Evolutionary conservation across 2,797 vertebrate species (phyloP), one percentile per base, ranked within the genome.

Genomic region (Phalanger gymnotis): DNA sequence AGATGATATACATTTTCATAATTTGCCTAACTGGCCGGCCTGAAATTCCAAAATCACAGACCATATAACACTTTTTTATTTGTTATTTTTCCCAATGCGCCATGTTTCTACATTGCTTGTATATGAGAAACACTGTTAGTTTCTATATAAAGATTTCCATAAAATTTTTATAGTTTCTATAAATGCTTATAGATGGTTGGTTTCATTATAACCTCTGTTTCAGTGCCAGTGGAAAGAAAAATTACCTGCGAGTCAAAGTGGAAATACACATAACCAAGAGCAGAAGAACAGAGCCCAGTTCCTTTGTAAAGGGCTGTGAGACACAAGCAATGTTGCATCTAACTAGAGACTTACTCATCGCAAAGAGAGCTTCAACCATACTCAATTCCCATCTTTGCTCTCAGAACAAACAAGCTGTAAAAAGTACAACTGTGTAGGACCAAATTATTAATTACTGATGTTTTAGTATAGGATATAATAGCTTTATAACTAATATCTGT

Each of bases 91-190:
- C 97, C 98, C 97, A 92, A 34, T 94, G 96, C 96, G 95, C 97
- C 94, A 92, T 94, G 93, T 98, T 98, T 98, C 97, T 98, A 97
- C 96, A 97, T 96, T 92, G 98, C 98, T 97, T 98, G 95, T 1
- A 95, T 95, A 98, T 94, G 98, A 98, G 97, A 98, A 97, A 98
- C 96, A 97, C 97, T 98, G 98, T 98, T 98, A 97, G 97, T 98
- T 98, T 98, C 98, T 98, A 98, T 97, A 98, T 98, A 98, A 98
- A 98, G 97, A 98, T 96, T 97, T 97, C 96, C 95, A 97, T 98
- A 98, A 98, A 98, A 97, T 95, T 97, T 98, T 98, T 98, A 98
- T 73, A 95, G 98, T 98, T 98, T 98, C 98, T 98, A 98, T 98
- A 98, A 99, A 98, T 95, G 98, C 96, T 98, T 97, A 97, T 98